phyloP scores from a whole-genome alignment of 2,888 invertebrate genomes.

The Idaea aversata region DNA sequence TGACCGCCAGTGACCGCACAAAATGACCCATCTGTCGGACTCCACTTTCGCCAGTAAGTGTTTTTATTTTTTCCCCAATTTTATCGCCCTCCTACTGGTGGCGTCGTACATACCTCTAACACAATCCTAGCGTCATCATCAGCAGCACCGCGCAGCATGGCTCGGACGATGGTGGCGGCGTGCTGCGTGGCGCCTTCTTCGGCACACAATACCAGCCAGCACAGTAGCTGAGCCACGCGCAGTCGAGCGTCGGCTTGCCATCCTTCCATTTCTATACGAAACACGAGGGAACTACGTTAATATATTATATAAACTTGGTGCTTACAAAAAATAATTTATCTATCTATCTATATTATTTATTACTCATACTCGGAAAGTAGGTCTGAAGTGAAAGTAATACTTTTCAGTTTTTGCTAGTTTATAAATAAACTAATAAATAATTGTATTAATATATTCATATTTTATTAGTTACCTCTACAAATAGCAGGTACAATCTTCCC shows the following conservation, averaged over 20 bases:
- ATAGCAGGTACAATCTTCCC: conserved; percentile 87
- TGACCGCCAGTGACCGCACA: too few species aligned
- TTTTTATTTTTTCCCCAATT: too few species aligned
- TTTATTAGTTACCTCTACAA: conserved; percentile 63
- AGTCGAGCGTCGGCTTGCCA: conserved; percentile 87
- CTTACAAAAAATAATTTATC: too few species aligned
- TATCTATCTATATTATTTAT: too few species aligned
- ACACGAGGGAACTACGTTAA: background rate
- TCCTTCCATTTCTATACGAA: conserved; percentile 83
- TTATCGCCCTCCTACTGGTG: too few species aligned
- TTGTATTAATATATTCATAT: too few species aligned
- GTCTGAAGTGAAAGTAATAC: background rate
- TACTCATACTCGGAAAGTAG: too few species aligned
- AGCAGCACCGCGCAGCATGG: conserved; percentile 77
- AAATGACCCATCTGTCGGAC: too few species aligned
- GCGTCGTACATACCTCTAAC: conserved; percentile 63
- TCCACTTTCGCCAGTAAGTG: too few species aligned
- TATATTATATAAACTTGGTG: background rate
- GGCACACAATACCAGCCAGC: conserved; percentile 85
- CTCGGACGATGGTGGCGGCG: conserved; percentile 79
- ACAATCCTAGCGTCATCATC: conserved; percentile 84
- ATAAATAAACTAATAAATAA: too few species aligned
- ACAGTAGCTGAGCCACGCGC: conserved; percentile 87
- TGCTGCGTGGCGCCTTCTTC: conserved; percentile 88
- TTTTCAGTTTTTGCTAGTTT: too few species aligned